phyloP scores from a whole-genome alignment of 2,113 vertebrate genomes.

The Calidris pygmaea region DNA sequence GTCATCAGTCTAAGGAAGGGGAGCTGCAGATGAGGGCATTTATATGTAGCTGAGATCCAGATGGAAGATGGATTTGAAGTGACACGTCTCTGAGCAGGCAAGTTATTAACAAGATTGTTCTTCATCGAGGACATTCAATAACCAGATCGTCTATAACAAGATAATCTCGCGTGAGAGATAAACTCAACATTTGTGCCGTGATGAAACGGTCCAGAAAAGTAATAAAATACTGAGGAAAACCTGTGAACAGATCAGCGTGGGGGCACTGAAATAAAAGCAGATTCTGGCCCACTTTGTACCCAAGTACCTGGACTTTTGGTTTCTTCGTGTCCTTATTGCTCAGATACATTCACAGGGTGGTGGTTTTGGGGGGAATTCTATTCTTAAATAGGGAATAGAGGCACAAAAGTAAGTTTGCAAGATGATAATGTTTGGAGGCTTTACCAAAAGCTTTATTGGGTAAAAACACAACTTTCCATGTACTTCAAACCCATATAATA shows the following conservation, averaged over 20 bases:
- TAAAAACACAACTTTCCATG: not conserved
- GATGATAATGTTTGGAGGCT: rapidly evolving
- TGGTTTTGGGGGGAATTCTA: not conserved
- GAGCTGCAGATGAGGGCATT: slow-evolving; percentile 19
- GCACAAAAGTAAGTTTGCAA: not conserved
- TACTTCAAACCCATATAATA: not conserved
- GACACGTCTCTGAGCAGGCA: slow-evolving; percentile 45
- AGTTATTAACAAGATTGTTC: slow-evolving; percentile 53
- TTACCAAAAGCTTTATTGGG: not conserved
- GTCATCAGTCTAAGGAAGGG: slow-evolving; percentile 19
- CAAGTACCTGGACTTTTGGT: not conserved
- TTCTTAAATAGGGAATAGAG: not conserved
- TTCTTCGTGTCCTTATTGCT: not conserved
- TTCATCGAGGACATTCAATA: slow-evolving; percentile 49
- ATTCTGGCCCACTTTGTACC: not conserved
- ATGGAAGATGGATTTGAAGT: slow-evolving; percentile 51
- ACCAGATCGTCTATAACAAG: slow-evolving; percentile 50
- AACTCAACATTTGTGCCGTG: not conserved
- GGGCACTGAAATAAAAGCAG: not conserved
- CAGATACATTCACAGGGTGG: not conserved
- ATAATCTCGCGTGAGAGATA: slow-evolving; percentile 28
- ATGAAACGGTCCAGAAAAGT: slow-evolving; percentile 11
- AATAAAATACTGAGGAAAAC: slow-evolving; percentile 27
- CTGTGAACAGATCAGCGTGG: not conserved
- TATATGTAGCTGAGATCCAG: slow-evolving; percentile 1